Conservation (phyloP, 2,888 invertebrate species). For the Alloscopus bannaensis region DNA sequence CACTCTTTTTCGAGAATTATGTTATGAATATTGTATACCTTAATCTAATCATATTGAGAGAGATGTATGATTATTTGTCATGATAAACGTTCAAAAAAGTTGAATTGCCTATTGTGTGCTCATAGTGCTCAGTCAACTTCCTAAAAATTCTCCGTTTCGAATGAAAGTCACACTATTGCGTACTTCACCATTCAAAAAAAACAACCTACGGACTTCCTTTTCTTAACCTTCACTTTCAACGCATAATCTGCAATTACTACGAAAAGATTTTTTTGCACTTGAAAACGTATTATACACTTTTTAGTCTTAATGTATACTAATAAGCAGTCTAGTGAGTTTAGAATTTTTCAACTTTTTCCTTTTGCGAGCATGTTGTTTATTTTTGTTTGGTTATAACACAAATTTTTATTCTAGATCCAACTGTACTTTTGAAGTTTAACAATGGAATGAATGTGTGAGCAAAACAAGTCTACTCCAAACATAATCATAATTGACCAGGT, state of each 20-base stretch:
- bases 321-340: too few species aligned
- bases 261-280: slow-evolving; percentile 5
- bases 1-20: too few species aligned
- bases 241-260: slow-evolving; percentile 16
- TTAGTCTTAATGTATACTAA: slow-evolving; percentile 2
- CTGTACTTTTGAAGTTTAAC: not conserved
- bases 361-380: too few species aligned
- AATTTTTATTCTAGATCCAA: not conserved
- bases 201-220: slow-evolving; percentile 18
- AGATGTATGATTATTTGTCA: too few species aligned
- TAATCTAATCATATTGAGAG: slow-evolving; percentile 2
- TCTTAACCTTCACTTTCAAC: slow-evolving; percentile 49
- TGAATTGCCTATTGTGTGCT: too few species aligned
- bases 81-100: not conserved
- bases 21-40: too few species aligned
- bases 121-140: slow-evolving; percentile 1
- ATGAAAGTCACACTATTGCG: not conserved
- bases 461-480: slow-evolving; percentile 38
- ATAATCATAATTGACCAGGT: slow-evolving; percentile 24
- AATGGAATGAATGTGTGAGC: slow-evolving; percentile 7
- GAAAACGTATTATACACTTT: too few species aligned
- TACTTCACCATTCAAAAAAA: not conserved
- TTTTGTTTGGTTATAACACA: too few species aligned
- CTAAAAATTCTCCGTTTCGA: not conserved
- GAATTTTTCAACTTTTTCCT: too few species aligned